A percentile compares a stretch with the other conserved stretches of the same genome.
Evolutionary conservation across 2,113 vertebrate species (phyloP).

Genomic region (Salvelinus sp.): DNA sequence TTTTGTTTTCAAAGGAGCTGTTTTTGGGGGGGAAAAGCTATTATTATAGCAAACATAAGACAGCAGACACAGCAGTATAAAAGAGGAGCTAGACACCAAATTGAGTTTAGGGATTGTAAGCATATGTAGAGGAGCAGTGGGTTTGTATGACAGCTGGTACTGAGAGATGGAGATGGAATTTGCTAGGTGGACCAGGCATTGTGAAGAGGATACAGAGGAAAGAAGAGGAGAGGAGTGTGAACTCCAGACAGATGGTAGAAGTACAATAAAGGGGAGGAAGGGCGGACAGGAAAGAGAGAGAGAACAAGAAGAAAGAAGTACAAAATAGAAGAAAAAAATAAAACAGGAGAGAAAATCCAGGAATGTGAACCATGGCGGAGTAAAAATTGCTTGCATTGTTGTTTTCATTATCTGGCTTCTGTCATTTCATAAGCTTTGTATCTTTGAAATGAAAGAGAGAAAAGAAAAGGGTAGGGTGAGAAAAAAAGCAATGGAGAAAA

Average conservation of each 20-base stretch:
- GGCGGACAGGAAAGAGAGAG: constrained; percentile 22
- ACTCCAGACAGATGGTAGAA: constrained; percentile 89
- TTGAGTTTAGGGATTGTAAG: not conserved
- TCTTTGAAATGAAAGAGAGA: constrained; percentile 93
- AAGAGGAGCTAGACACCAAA: constrained; percentile 3
- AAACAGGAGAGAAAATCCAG: constrained; percentile 77
- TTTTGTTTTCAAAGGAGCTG: not conserved
- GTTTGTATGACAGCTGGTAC: constrained; percentile 56
- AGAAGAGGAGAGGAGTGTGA: constrained; percentile 75
- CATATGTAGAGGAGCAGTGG: not conserved
- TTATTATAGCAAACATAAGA: constrained; percentile 14
- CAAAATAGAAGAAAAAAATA: constrained; percentile 53
- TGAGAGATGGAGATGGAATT: constrained; percentile 62
- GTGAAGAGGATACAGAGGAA: constrained; percentile 80
- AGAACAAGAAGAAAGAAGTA: constrained; percentile 55
- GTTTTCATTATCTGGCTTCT: constrained; percentile 99
- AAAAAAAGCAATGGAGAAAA: constrained; percentile 55
- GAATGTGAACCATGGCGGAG: constrained; percentile 89
- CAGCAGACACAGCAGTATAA: not conserved
- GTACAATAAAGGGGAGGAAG: constrained; percentile 48
- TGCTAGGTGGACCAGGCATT: constrained; percentile 74
- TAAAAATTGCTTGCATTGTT: constrained; percentile 98
- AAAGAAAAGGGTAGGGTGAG: constrained; percentile 70
- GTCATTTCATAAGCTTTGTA: constrained; percentile 98
- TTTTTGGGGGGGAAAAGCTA: not conserved